Conservation (phyloP, 2,888 invertebrate species). For the Euproctis similis region DNA sequence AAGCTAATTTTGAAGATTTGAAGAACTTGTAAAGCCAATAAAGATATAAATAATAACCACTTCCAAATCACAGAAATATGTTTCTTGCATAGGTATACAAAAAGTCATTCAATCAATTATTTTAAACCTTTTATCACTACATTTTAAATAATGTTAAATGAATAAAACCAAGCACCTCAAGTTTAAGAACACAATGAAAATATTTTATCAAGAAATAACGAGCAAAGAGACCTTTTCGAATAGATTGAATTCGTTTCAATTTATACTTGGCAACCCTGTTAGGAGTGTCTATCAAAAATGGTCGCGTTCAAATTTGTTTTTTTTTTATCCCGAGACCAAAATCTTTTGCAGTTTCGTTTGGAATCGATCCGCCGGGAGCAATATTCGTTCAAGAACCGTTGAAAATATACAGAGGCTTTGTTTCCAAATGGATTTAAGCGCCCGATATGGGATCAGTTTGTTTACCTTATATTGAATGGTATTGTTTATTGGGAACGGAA, state of each 20-base stretch:
- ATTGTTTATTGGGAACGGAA: conserved; percentile 2
- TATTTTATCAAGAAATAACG: too few species aligned
- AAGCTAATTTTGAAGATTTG: too few species aligned
- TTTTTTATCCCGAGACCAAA: conserved; percentile 37
- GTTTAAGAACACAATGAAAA: too few species aligned
- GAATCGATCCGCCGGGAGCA: conserved; percentile 48
- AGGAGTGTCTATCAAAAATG: conserved; percentile 17
- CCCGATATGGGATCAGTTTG: conserved; percentile 14
- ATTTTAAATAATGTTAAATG: too few species aligned
- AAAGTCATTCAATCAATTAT: too few species aligned
- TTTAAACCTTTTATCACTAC: too few species aligned
- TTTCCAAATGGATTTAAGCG: conserved; percentile 32
- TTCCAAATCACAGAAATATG: too few species aligned
- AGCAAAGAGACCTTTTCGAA: too few species aligned
- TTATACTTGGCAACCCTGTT: conserved; percentile 2
- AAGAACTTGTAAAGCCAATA: too few species aligned
- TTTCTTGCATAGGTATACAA: too few species aligned
- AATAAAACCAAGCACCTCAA: too few species aligned
- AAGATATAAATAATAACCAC: too few species aligned
- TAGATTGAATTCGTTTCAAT: conserved; percentile 5
- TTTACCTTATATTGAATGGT: conserved; percentile 15
- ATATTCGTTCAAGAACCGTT: conserved; percentile 43
- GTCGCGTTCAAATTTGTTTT: conserved; percentile 25
- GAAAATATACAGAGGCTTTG: conserved; percentile 46
- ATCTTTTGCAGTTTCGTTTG: conserved; percentile 30